Percentiles rank a stretch among this genome's conserved stretches.
Evolutionary conservation across 2,797 vertebrate genomes (phyloP).

Genomic region (Amblyopsis hoosieri): DNA sequence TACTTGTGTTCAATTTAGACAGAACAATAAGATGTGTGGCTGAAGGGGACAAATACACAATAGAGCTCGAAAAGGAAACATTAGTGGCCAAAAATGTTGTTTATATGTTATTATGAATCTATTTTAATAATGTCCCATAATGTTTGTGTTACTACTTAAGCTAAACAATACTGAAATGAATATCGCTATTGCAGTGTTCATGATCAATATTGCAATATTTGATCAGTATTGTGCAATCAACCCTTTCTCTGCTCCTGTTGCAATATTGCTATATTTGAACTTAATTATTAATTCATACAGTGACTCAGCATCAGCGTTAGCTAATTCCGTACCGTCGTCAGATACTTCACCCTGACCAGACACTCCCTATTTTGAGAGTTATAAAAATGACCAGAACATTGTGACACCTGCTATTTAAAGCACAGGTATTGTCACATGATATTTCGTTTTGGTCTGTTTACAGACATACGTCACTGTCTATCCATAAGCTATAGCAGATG

Average conservation of each 20-base stretch:
- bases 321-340: constrained; percentile 34
- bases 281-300: background rate
- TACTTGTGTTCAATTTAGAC: too few species aligned
- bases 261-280: background rate
- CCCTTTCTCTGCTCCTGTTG: too few species aligned
- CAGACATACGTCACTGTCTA: background rate
- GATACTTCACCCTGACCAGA: constrained; percentile 10
- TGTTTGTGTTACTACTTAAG: too few species aligned
- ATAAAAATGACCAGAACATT: constrained; percentile 43
- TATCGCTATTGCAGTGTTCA: background rate
- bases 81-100: too few species aligned
- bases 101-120: too few species aligned
- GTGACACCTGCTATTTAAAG: constrained; percentile 53
- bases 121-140: too few species aligned
- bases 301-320: constrained; percentile 28
- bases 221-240: background rate
- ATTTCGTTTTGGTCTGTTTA: constrained; percentile 31
- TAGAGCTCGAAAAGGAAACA: too few species aligned
- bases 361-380: constrained; percentile 49
- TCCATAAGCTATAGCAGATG: too few species aligned
- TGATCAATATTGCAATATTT: background rate
- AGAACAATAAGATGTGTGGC: too few species aligned
- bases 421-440: constrained; percentile 14
- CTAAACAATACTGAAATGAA: background rate
- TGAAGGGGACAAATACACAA: too few species aligned